These are phyloP conservation scores for Cololabis saira DNA, from an alignment of 2,113 vertebrate genomes.

Conservation along the genomic window DNA sequence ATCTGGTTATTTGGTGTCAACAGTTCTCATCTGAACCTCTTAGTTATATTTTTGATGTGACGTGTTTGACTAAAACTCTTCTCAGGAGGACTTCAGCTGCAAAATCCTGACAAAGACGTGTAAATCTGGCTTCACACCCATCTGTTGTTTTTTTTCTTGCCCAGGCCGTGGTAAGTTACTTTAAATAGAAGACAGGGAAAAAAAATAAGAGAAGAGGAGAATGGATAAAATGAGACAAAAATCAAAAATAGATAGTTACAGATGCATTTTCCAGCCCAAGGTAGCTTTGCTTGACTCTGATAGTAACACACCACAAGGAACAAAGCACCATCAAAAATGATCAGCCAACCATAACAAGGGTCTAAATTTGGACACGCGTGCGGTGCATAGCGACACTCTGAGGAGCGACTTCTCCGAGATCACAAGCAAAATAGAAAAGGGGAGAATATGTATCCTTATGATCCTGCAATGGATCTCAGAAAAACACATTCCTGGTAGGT, in stretches of 20 bases:
- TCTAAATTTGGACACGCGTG: conserved; percentile 74
- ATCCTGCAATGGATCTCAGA: conserved; percentile 2
- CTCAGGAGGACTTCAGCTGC: conserved; percentile 4
- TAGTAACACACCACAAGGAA: conserved; percentile 49
- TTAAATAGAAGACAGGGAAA: conserved; percentile 55
- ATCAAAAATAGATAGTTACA: conserved; percentile 34
- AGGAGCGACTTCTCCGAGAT: conserved; percentile 27
- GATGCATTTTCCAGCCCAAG: conserved; percentile 60
- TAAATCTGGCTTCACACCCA: conserved; percentile 30
- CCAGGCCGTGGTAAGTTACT: conserved; percentile 43
- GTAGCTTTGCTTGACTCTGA: conserved; percentile 50
- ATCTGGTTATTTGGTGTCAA: no score
- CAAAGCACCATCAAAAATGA: conserved; percentile 75
- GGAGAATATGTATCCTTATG: conserved; percentile 38
- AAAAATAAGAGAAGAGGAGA: conserved; percentile 29
- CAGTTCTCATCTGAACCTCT: no score
- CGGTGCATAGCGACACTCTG: conserved; percentile 41
- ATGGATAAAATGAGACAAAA: conserved; percentile 26
- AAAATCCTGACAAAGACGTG: conserved; percentile 22
- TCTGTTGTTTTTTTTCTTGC: conserved; percentile 13
- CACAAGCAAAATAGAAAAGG: conserved; percentile 22
- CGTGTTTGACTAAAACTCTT: no score
- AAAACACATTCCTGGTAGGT: conserved; percentile 18
- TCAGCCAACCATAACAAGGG: conserved; percentile 69
- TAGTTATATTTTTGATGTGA: no score